Evolutionary conservation across 1,140 invertebrate genomes (phyloP).

Genomic region (Pseudachorutes palmiensis): DNA sequence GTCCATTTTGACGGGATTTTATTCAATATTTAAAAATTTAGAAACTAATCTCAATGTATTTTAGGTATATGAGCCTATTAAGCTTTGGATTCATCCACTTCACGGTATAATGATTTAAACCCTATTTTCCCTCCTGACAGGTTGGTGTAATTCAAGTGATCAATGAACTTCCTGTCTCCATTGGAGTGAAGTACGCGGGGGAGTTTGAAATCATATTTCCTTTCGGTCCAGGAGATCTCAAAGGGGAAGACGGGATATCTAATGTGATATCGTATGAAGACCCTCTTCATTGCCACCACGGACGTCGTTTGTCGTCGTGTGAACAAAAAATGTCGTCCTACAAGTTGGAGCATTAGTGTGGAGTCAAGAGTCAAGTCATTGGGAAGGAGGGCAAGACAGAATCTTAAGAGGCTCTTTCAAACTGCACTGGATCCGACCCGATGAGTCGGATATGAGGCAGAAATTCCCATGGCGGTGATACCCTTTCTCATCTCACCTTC

Average conservation of each 20-base stretch:
- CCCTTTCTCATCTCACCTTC: neutral
- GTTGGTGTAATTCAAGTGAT: too few relatives aligned
- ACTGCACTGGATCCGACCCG: neutral
- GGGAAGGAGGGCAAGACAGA: neutral
- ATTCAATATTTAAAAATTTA: too few relatives aligned
- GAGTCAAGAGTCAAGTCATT: conserved; percentile 3
- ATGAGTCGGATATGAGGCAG: conserved; percentile 5
- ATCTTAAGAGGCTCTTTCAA: neutral
- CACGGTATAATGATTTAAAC: too few relatives aligned
- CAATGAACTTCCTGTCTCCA: too few relatives aligned
- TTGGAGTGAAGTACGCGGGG: too few relatives aligned
- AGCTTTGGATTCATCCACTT: too few relatives aligned
- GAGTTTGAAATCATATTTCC: too few relatives aligned
- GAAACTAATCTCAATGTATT: too few relatives aligned
- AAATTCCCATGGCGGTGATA: conserved; percentile 4
- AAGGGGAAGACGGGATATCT: neutral
- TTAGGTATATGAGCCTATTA: too few relatives aligned
- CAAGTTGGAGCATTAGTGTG: conserved; percentile 5
- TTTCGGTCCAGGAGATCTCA: neutral
- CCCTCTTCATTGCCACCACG: neutral
- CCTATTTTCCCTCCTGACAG: too few relatives aligned
- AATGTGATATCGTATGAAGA: neutral
- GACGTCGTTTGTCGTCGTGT: neutral
- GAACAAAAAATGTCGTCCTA: neutral
- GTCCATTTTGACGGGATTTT: too few relatives aligned